Conservation (phyloP, 2,888 invertebrate species). For the Eulithis prunata region DNA sequence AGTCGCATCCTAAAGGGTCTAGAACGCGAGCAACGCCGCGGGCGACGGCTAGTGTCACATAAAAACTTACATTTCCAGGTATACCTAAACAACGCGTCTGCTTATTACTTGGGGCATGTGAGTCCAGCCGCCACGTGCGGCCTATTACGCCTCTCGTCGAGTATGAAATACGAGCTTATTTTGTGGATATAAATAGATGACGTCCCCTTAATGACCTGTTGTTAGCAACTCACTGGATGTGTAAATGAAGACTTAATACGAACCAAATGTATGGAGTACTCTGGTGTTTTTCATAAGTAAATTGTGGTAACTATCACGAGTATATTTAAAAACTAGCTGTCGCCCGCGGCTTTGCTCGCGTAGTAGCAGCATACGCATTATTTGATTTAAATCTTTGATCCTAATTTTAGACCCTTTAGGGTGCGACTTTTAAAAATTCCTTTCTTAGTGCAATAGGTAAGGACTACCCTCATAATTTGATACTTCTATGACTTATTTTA, state of each 20-base stretch:
- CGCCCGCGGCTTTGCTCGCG: no score
- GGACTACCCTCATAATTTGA: no score
- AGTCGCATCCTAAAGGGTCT: no score
- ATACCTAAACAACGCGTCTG: slow-evolving; percentile 12
- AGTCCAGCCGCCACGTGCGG: slow-evolving; percentile 67
- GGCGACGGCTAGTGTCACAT: no score
- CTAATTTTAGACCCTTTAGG: no score
- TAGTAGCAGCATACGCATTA: no score
- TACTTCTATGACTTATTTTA: no score
- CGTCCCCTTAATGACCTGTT: slow-evolving; percentile 48
- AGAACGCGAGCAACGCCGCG: no score
- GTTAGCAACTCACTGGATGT: slow-evolving; percentile 43
- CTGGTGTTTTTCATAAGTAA: background rate
- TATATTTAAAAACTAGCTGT: no score
- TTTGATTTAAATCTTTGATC: no score
- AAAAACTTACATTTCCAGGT: background rate
- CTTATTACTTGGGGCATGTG: slow-evolving; percentile 25
- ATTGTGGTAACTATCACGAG: background rate
- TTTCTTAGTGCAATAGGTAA: no score
- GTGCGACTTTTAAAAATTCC: no score
- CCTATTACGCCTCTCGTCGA: slow-evolving; percentile 72
- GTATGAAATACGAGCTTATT: slow-evolving; percentile 72
- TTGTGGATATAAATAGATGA: slow-evolving; percentile 50
- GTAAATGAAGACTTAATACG: slow-evolving; percentile 23
- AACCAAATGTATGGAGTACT: slow-evolving; percentile 18